Conservation (phyloP, 2,888 invertebrate species). For the Linnaemya vulpina region DNA sequence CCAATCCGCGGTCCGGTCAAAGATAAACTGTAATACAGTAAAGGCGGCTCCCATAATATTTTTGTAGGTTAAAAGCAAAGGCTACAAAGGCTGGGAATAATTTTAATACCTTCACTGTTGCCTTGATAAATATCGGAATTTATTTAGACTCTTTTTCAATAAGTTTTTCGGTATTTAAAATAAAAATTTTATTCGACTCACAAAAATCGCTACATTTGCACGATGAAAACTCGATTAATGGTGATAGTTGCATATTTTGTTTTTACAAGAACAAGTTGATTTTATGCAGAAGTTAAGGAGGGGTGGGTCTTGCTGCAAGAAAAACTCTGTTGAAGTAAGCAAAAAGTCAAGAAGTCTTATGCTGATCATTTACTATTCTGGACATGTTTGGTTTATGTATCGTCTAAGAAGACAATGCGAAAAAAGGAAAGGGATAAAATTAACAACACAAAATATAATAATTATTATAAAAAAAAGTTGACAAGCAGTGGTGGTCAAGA, state of each 20-base stretch:
- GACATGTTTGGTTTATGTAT: slow-evolving; percentile 69
- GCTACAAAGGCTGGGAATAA: no score
- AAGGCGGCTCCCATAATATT: no score
- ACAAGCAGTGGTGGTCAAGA: slow-evolving; percentile 59
- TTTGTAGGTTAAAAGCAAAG: no score
- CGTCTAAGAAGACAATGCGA: slow-evolving; percentile 57
- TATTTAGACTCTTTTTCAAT: no score
- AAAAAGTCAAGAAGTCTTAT: slow-evolving; percentile 60
- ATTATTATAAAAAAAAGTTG: slow-evolving; percentile 16
- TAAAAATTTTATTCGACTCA: no score
- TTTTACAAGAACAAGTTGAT: slow-evolving; percentile 55
- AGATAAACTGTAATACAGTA: no score
- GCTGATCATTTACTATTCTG: slow-evolving; percentile 74
- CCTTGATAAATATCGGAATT: no score
- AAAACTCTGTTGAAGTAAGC: slow-evolving; percentile 24
- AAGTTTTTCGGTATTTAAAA: no score
- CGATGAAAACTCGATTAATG: slow-evolving; percentile 7
- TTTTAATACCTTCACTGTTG: no score
- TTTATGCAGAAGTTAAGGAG: slow-evolving; percentile 44
- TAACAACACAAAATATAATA: slow-evolving; percentile 39
- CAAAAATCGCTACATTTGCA: slow-evolving; percentile 24
- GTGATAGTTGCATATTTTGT: slow-evolving; percentile 7
- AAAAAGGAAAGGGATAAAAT: slow-evolving; percentile 16
- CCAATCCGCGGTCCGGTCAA: no score
- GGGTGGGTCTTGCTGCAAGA: slow-evolving; percentile 30